phyloP scores from a whole-genome alignment of 2,888 invertebrate genomes.

The Tiphia femorata region DNA sequence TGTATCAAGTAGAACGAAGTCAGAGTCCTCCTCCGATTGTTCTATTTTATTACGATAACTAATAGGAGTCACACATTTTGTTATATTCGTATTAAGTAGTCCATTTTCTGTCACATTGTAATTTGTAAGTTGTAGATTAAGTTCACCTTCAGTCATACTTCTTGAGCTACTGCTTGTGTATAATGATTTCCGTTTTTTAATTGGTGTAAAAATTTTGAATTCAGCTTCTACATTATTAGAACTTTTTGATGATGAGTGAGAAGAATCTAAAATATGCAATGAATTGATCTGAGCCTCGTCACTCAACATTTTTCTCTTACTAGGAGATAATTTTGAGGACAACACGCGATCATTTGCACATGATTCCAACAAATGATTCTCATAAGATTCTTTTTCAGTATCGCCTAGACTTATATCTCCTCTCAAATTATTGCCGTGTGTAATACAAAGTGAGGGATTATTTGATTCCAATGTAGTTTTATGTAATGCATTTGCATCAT shows the following conservation, averaged over 20 bases:
- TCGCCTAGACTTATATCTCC: background rate
- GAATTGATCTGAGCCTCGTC: conserved; percentile 17
- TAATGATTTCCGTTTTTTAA: conserved; percentile 51
- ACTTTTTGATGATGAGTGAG: conserved; percentile 27
- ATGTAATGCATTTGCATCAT: background rate
- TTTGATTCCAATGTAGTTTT: too few relatives aligned
- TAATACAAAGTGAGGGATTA: background rate
- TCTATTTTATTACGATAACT: background rate
- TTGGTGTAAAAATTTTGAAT: conserved; percentile 60
- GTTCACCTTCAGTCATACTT: too few relatives aligned
- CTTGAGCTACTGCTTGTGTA: too few relatives aligned
- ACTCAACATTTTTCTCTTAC: conserved; percentile 38
- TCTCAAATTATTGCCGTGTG: background rate
- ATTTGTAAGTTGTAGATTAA: too few relatives aligned
- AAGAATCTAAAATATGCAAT: background rate
- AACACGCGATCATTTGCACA: too few relatives aligned
- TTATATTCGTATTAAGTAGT: conserved; percentile 8
- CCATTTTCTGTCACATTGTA: background rate
- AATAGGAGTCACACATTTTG: conserved; percentile 37
- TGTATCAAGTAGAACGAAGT: too few relatives aligned
- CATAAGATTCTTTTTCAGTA: background rate
- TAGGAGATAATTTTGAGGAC: conserved; percentile 35
- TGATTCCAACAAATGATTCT: background rate
- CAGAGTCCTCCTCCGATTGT: background rate
- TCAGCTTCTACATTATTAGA: conserved; percentile 44